Evolutionary conservation across 2,113 vertebrate genomes (phyloP), one percentile per base, ranked within the genome.

Genomic region (Syngnathus typhle): DNA sequence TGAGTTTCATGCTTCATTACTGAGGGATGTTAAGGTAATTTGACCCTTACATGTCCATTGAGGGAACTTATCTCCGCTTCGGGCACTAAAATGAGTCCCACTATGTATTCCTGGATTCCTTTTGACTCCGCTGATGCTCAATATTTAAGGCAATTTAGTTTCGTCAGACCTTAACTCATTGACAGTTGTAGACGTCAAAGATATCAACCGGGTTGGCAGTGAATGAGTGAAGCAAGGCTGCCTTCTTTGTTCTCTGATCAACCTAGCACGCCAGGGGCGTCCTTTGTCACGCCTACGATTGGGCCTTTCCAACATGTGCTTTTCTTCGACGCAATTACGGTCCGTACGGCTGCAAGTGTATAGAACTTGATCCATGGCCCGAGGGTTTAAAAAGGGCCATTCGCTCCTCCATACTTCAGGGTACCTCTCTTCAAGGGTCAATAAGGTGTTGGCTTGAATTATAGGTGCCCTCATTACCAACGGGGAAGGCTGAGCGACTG

Each of bases 1-100:
- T 58, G 66, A 79, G 68, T 71, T 85, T 78, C 67, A 74, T 79
- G 81, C 75, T 81, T 84, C 79, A 82, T 85, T 85, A 84, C 80
- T 61, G 73, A 69, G 59, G 69, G 67, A 68, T 65, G 67, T 70
- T 74, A 38, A 79, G 72, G 78, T 75, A 79, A 80, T 80, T 75
- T 68, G 77, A 74, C 67, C 69, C 59, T 65, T 73, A 71, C 76
- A 73, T 80, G 73, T 80, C 69, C 78, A 70, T 58, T 54, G 65
- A 82, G 73, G 67, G 70, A 77, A 77, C 71, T 75, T 73, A 72
- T 83, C 77, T 65, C 69, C 74, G 77, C 67, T 74, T 56, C 62
- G 67, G 55, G 65, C 64, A 71, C 69, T 59, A 64, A 82, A 75
- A 82, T 80, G 79, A 82, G 75, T 60, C 73, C 59, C 69, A 41